Evolutionary conservation across 2,113 vertebrate species (phyloP), one percentile per base, ranked within the genome.

Genomic region (Pelecanus crispus): DNA sequence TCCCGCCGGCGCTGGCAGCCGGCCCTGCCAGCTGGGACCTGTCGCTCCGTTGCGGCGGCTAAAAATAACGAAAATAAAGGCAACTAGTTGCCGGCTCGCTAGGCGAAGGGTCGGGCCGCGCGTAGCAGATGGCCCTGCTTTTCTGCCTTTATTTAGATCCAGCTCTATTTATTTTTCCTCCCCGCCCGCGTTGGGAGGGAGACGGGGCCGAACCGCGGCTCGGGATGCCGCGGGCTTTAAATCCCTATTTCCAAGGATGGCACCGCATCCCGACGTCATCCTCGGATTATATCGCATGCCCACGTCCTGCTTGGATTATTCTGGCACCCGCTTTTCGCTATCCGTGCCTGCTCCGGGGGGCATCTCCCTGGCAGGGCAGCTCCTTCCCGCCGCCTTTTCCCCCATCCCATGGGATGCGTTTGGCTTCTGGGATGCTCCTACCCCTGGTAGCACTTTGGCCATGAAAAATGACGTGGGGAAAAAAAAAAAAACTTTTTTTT

Each of bases 241-340:
- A 59, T 47, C 63, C 7, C 0, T 2, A 3, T 86, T 86, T 52
- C 62, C 15, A 2, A 47, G 49, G 74, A 3, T 17, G n/a, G 7
- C 9, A 7, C 7, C 5, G 0, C 8, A 55, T 38, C 36, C 53
- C 10, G 2, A 2, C 4, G 0, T 13, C 59, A 38, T 29, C 11
- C 34, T 24, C 1, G 65, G 79, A 11, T 62, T 9, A 7, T 11
- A 2, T 7, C 1, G 6, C n/a, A 20, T 29, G 49, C 26, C 22
- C 7, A 3, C 2, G 1, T 19, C 47, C 47, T 42, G 6, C 40
- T 49, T 0, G 79, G 29, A 11, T 91, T 36, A 10, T 65, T 29
- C 45, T 4, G 2, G 2, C 28, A 20, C 31, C 53, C n/a, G 6
- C 5, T 13, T 77, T 62, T 44, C 4, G 9, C 40, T 22, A 1